Evolutionary conservation across 2,113 vertebrate species (phyloP).

Genomic region (Charadrius vociferus): DNA sequence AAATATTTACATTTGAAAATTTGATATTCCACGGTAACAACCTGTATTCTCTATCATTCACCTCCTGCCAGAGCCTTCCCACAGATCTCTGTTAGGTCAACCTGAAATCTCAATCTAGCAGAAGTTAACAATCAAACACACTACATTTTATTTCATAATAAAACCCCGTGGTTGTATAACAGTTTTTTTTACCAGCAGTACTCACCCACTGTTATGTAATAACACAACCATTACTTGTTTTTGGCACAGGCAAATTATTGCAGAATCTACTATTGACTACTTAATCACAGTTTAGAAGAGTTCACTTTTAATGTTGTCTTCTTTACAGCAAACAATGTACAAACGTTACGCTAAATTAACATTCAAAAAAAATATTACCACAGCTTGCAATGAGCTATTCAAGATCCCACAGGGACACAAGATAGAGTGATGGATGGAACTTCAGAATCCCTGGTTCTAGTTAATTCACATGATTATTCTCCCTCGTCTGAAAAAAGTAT

Average conservation of each 20-base stretch:
- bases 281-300: background rate
- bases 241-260: background rate
- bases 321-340: background rate
- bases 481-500: background rate
- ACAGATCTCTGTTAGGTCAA: background rate
- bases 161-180: background rate
- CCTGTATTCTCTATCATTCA: background rate
- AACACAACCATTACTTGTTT: accelerated
- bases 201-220: background rate
- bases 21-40: accelerated
- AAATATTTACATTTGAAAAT: background rate
- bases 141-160: background rate
- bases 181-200: background rate
- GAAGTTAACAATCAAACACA: background rate
- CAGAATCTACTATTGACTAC: background rate
- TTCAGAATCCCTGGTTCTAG: background rate
- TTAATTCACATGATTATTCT: background rate
- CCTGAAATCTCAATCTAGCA: background rate
- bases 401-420: background rate
- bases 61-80: background rate
- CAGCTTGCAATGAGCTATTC: background rate
- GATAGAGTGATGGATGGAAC: background rate
- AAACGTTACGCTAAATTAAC: background rate
- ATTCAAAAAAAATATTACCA: background rate
- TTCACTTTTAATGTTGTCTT: background rate